Base-by-base conservation (phyloP, 2,113 vertebrate species). In the Syrmaticus mikado region DNA sequence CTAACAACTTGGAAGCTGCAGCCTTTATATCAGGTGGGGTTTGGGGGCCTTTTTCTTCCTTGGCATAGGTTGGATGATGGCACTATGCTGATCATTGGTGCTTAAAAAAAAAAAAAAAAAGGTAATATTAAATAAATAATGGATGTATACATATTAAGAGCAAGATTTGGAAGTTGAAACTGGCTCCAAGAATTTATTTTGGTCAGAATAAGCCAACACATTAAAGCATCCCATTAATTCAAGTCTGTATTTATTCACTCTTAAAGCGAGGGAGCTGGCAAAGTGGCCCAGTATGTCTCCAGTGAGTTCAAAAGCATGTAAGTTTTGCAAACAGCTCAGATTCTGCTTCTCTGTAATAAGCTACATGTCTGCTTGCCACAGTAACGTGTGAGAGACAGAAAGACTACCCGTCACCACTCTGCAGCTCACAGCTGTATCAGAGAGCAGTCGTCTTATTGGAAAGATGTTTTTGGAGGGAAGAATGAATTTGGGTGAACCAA, bases 101-200 rank as follows among this genome's bases (percentile, higher is more conserved):
- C 52, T 53, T 13, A 72, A 52, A 70, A 90, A 12, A 85, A 92
- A 78, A 73, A 52, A 70, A 93, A 12, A 82, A 90, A 66, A 88
- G 9, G 27, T 73, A 90, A 81, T 81, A 94, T 80, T 68, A 88
- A 94, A 87, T 85, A 94, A 88, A 91, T 93, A 84, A 73, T 88
- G 25, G 20, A 45, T 91, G 43, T 71, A 64, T 89, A 46, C 15
- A 50, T 79, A 48, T 36, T 66, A 66, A 65, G 50, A 79, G 43
- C 55, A 91, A 41, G 25, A 94, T 41, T 85, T 94, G 68, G 66
- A 89, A 93, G 50, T 43, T 58, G 83, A 48, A 78, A 19, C 13
- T 58, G 14, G 24, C 12, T 89, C 89, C 30, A 28, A 76, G 60
- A 38, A 21, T 66, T 61, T 34, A 52, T 32, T 32, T 32, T 57